phyloP scores from a whole-genome alignment of 2,888 invertebrate species.

The Xylota segnis region DNA sequence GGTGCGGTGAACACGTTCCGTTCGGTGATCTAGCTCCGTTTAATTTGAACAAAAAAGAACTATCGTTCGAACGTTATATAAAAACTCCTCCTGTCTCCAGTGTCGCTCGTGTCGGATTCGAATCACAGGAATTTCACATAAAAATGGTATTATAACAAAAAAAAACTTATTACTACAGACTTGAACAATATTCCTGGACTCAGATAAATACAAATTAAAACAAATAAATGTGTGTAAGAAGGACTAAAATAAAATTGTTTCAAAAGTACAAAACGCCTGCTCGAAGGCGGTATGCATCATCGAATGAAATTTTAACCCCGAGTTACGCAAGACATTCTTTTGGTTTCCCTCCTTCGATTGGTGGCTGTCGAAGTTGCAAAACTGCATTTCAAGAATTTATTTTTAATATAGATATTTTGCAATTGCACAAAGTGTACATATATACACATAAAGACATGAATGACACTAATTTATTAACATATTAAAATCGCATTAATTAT shows the following conservation, averaged over 20 bases:
- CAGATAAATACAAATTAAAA: neutral
- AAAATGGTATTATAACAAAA: constrained; percentile 56
- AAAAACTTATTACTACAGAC: neutral
- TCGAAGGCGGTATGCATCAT: neutral
- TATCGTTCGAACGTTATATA: constrained; percentile 48
- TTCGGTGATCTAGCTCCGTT: constrained; percentile 67
- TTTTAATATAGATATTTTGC: constrained; percentile 54
- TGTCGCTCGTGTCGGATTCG: constrained; percentile 42
- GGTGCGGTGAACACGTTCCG: constrained; percentile 80
- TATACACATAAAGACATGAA: constrained; percentile 36
- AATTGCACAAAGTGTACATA: constrained; percentile 45
- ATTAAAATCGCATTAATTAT: constrained; percentile 69
- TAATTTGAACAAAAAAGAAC: constrained; percentile 32
- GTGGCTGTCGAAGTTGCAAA: constrained; percentile 67
- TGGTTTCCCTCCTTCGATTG: constrained; percentile 17
- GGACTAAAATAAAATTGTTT: neutral
- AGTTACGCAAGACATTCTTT: constrained; percentile 46
- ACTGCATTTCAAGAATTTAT: constrained; percentile 53
- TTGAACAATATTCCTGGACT: constrained; percentile 34
- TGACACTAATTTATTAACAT: constrained; percentile 68
- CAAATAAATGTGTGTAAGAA: neutral
- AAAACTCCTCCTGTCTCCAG: constrained; percentile 52
- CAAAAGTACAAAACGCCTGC: neutral
- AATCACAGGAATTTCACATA: constrained; percentile 34
- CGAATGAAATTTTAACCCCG: constrained; percentile 2